Evolutionary conservation across 2,888 invertebrate species (phyloP), one percentile per base, ranked within the genome.

Genomic region (Meliscaeva auricollis): DNA sequence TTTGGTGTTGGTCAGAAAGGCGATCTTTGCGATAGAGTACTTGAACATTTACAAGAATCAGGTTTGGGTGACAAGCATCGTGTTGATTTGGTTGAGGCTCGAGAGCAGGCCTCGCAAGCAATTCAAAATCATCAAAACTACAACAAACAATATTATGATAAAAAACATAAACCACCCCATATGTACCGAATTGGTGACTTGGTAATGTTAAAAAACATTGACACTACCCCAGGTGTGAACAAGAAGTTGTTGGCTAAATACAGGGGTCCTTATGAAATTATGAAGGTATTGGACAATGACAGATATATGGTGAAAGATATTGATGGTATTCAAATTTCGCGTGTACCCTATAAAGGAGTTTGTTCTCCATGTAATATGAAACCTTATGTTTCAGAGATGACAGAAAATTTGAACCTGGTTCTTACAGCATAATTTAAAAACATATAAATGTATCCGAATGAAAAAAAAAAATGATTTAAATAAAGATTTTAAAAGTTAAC

Each of bases 121-220:
- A 90, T 89, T 17, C 54, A 69, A n/a, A 88, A 26, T 26, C 26
- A 26, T 26, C 26, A 26, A 26, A 26, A 2, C 26, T 26, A 26
- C 4, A 26, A 4, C 68, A 77, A 89, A 58, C 48, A 6, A 13
- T 72, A 87, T 73, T 89, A 87, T 81, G 84, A 90, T 78, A 88
- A 85, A 64, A 89, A 72, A 50, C 64, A 64, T 15, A 46, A 64
- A 30, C 44, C 44, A 30, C 64, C 26, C 26, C 26, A 26, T 4
- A 4, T 26, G 26, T 26, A 26, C 4, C 26, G 26, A 3, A 26
- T 26, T 26, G 26, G 26, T 26, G 26, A 26, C 26, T 26, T 26
- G 2, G 26, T 62, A 26, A 44, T 62, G 62, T 11, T 62, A 1
- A 62, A 44, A 44, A 62, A 41, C n/a, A 15, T 62, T 41, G 17